Percentiles rank a stretch among this genome's conserved stretches.
phyloP scores from a whole-genome alignment of 2,797 vertebrate species.

The Sebastes variabilis region DNA sequence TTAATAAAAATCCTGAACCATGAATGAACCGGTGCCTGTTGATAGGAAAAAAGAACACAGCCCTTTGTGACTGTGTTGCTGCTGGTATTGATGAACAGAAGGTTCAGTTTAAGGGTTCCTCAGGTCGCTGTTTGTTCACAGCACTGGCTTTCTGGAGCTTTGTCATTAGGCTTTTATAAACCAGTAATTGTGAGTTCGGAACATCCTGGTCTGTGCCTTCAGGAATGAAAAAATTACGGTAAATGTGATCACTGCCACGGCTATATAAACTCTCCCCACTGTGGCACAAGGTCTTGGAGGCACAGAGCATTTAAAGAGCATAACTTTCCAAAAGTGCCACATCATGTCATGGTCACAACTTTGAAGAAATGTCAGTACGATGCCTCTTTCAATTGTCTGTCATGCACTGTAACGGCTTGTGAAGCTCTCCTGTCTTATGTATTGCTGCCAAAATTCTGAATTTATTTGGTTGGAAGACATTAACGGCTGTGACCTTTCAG shows the following conservation, averaged over 20 bases:
- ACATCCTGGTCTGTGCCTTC: slow-evolving; percentile 24
- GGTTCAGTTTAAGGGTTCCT: not conserved
- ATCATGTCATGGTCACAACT: slow-evolving; percentile 1
- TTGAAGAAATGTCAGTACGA: not conserved
- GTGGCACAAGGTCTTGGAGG: not conserved
- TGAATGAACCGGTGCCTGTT: not conserved
- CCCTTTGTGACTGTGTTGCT: not conserved
- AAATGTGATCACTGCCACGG: slow-evolving; percentile 32
- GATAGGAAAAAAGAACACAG: not conserved
- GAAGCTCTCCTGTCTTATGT: slow-evolving; percentile 11
- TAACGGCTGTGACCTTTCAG: slow-evolving; percentile 38
- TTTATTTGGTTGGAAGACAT: slow-evolving; percentile 42
- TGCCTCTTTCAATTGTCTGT: slow-evolving; percentile 18
- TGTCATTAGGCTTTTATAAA: slow-evolving; percentile 38
- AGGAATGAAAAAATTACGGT: slow-evolving; percentile 23
- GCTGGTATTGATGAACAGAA: slow-evolving; percentile 8
- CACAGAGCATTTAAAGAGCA: not conserved
- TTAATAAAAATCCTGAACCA: not conserved
- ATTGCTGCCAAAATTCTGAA: slow-evolving; percentile 29
- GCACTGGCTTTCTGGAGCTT: slow-evolving; percentile 4
- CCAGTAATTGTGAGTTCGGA: slow-evolving; percentile 25
- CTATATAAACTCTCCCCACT: slow-evolving; percentile 11
- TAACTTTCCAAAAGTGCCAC: slow-evolving; percentile 28
- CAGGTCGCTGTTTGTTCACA: not conserved
- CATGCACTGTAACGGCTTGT: slow-evolving; percentile 2